Percentiles rank a stretch among this genome's conserved stretches.
These are phyloP conservation scores for Plagodis pulveraria DNA, from an alignment of 2,888 invertebrate genomes.

Conservation along the genomic window DNA sequence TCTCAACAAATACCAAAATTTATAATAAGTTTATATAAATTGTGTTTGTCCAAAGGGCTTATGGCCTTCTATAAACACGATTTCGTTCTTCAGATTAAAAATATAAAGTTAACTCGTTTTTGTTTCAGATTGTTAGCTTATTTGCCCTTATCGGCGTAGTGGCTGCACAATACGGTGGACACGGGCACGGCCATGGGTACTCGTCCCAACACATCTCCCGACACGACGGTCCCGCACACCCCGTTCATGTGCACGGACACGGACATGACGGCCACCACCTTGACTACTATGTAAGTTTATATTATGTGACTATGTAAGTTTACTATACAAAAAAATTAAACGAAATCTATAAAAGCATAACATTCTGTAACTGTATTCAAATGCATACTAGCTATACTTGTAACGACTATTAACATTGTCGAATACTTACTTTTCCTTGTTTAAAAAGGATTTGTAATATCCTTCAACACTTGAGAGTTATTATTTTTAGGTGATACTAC, in stretches of 20 bases:
- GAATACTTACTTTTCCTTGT: too few relatives aligned
- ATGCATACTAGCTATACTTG: too few relatives aligned
- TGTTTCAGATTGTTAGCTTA: constrained; percentile 12
- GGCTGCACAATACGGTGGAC: constrained; percentile 38
- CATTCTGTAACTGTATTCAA: too few relatives aligned
- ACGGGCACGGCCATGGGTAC: constrained; percentile 54
- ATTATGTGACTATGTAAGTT: too few relatives aligned
- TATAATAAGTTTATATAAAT: too few relatives aligned
- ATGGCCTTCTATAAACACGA: background rate
- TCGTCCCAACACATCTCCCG: constrained; percentile 42
- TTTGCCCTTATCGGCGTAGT: constrained; percentile 30
- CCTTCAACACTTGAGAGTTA: too few relatives aligned
- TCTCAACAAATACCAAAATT: background rate
- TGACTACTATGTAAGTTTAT: constrained; percentile 37
- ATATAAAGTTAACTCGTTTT: background rate
- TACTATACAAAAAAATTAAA: too few relatives aligned
- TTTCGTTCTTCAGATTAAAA: background rate
- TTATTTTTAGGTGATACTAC: too few relatives aligned
- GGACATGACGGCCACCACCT: constrained; percentile 25
- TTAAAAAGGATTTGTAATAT: too few relatives aligned
- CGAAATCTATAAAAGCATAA: too few relatives aligned
- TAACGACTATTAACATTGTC: too few relatives aligned
- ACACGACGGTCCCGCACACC: constrained; percentile 36
- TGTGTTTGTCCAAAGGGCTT: background rate
- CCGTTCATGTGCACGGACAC: constrained; percentile 27